A percentile compares a stretch with the other conserved stretches of the same genome.
phyloP scores from a whole-genome alignment of 2,113 vertebrate species.

The Pantherophis guttatus region DNA sequence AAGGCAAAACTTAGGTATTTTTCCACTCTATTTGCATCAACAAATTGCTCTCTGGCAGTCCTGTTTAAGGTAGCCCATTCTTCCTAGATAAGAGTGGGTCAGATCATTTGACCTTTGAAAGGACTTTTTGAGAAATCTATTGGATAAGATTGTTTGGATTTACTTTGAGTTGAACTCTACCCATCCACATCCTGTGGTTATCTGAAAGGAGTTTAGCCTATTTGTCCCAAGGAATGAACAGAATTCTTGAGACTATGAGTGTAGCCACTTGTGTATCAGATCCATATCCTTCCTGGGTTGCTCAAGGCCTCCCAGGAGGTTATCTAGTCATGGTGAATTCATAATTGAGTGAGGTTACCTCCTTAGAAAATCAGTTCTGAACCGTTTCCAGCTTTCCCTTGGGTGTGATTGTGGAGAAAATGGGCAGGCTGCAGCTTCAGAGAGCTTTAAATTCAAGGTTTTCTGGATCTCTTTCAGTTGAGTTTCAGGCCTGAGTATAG shows the following conservation, averaged over 20 bases:
- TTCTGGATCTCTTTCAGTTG: neutral
- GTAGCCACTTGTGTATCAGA: neutral
- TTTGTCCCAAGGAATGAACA: neutral
- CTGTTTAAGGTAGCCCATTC: neutral
- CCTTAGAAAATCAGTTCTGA: neutral
- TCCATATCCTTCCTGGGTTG: neutral
- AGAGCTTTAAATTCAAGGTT: neutral
- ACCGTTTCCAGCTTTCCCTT: neutral
- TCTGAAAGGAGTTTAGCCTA: neutral
- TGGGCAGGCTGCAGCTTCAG: neutral
- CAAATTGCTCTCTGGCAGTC: neutral
- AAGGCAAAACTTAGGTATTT: neutral
- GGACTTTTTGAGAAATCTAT: neutral
- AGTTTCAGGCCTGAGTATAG: neutral
- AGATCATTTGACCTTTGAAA: neutral
- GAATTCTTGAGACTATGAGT: neutral
- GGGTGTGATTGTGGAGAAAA: neutral
- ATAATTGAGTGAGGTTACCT: neutral
- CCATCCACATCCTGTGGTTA: neutral
- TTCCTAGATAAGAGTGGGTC: neutral
- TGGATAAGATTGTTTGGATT: neutral
- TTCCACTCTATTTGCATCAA: neutral
- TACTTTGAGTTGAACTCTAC: neutral
- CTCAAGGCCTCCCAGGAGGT: neutral
- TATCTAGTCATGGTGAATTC: neutral